phyloP scores from a whole-genome alignment of 2,113 vertebrate species.

The Malurus alboscapulatus region DNA sequence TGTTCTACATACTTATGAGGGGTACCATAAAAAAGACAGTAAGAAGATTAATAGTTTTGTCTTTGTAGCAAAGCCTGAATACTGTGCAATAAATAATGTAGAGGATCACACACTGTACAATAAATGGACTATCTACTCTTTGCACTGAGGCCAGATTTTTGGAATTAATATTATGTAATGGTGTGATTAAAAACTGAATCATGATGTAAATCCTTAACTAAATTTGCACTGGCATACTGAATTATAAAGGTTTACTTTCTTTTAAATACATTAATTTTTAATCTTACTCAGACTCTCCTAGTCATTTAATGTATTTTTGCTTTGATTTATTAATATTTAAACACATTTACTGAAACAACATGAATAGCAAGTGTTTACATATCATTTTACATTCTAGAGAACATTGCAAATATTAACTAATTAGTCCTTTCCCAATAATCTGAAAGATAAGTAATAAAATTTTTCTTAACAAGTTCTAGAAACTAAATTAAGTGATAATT shows the following conservation, averaged over 20 bases:
- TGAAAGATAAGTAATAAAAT: background rate
- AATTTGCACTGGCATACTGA: background rate
- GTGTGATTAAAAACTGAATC: background rate
- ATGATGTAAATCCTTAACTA: background rate
- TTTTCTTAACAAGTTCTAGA: background rate
- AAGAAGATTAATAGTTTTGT: background rate
- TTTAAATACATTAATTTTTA: background rate
- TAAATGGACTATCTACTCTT: background rate
- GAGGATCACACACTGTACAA: background rate
- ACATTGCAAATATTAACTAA: background rate
- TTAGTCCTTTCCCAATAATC: background rate
- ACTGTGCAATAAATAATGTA: background rate
- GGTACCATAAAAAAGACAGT: background rate
- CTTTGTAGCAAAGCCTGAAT: background rate
- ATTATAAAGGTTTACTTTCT: background rate
- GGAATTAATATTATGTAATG: background rate
- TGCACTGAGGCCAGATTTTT: background rate
- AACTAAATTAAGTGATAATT: background rate
- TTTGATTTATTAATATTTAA: constrained; percentile 1
- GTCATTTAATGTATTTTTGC: background rate
- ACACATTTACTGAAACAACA: background rate
- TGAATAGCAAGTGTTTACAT: background rate
- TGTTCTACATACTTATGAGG: background rate
- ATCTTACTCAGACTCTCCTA: background rate
- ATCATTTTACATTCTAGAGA: background rate